Conservation (phyloP, 2,113 vertebrate species). For the Tretioscincus oriximinensis region DNA sequence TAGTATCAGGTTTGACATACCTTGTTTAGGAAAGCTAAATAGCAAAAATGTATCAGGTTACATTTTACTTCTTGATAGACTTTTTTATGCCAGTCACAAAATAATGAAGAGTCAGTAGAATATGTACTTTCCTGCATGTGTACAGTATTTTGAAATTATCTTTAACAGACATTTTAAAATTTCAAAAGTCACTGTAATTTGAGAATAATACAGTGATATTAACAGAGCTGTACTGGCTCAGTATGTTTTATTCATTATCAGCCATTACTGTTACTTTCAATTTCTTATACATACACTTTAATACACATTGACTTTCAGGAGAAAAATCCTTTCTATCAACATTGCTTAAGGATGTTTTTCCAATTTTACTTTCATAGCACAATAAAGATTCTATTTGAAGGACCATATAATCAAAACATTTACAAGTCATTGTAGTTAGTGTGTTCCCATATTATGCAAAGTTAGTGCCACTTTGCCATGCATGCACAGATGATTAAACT, state of each 20-base stretch:
- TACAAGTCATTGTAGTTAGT: not conserved
- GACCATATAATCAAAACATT: not conserved
- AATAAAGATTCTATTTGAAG: not conserved
- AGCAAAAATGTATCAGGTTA: not conserved
- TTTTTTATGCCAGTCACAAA: not conserved
- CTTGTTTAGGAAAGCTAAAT: constrained; percentile 15
- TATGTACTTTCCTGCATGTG: not conserved
- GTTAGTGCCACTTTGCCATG: not conserved
- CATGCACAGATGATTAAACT: not conserved
- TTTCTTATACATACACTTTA: not conserved
- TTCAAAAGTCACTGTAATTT: not conserved
- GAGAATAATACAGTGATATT: not conserved
- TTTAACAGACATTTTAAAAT: not conserved
- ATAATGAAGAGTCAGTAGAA: not conserved
- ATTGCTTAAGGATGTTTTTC: not conserved
- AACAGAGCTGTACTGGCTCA: not conserved
- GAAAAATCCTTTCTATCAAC: not conserved
- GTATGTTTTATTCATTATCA: not conserved
- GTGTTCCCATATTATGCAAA: not conserved
- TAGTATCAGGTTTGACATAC: not conserved
- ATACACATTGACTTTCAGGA: not conserved
- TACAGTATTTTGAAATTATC: not conserved
- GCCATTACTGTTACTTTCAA: not conserved
- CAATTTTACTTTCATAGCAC: not conserved
- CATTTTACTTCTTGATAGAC: not conserved